Evolutionary conservation across 2,797 vertebrate species (phyloP).

Genomic region (Sebastes nivosus): DNA sequence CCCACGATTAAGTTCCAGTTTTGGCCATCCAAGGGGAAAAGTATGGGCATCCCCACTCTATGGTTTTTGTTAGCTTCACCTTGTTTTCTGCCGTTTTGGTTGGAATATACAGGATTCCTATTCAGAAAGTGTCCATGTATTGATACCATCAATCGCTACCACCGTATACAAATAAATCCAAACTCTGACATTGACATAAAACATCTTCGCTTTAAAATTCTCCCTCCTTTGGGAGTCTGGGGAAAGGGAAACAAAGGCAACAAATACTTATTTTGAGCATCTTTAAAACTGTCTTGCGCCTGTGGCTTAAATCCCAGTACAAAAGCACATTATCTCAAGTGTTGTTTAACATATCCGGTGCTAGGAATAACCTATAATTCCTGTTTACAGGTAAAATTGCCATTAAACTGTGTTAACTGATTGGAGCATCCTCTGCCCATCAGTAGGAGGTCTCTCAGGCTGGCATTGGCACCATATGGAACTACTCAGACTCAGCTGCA

Average conservation of each 20-base stretch:
- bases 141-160: neutral
- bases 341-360: neutral
- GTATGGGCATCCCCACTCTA: neutral
- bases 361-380: neutral
- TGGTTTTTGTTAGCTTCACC: neutral
- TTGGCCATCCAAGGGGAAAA: too few species aligned
- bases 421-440: neutral
- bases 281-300: neutral
- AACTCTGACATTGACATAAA: neutral
- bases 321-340: neutral
- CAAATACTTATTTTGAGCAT: neutral
- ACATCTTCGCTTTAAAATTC: neutral
- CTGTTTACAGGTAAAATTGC: neutral
- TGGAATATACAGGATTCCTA: neutral
- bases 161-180: neutral
- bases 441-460: conserved; percentile 1
- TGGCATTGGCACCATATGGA: conserved; percentile 44
- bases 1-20: too few species aligned
- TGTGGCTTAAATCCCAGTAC: neutral
- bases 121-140: neutral
- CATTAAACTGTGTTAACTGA: neutral
- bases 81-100: neutral
- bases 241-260: neutral
- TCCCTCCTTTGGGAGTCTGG: neutral
- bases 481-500: conserved; percentile 38